These are phyloP conservation scores for Hemicrepidius hirtus DNA, from an alignment of 2,888 invertebrate species.

Conservation along the genomic window DNA sequence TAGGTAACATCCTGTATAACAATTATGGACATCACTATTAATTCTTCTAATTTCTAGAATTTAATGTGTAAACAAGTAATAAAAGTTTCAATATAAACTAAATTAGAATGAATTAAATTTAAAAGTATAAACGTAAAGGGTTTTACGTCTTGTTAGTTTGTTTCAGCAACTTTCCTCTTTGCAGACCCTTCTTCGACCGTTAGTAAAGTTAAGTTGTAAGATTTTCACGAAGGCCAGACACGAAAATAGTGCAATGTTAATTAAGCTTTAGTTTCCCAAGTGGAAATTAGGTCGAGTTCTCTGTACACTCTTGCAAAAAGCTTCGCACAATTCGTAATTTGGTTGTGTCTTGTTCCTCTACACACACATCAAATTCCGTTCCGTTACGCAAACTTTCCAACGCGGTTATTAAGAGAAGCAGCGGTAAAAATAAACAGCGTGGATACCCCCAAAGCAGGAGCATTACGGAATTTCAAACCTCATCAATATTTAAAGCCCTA, in stretches of 20 bases:
- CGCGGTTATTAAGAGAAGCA: constrained; percentile 22
- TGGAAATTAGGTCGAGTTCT: constrained; percentile 23
- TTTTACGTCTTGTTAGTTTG: neutral
- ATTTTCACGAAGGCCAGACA: constrained; percentile 14
- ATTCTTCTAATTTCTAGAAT: too few relatives aligned
- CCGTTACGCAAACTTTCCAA: constrained; percentile 21
- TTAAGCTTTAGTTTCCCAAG: constrained; percentile 32
- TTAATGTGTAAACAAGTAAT: too few relatives aligned
- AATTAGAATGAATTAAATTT: too few relatives aligned
- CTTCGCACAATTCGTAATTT: constrained; percentile 4
- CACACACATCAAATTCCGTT: constrained; percentile 14
- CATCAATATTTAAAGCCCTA: constrained; percentile 53
- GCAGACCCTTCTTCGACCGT: neutral
- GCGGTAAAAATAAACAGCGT: constrained; percentile 32
- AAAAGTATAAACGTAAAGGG: too few relatives aligned
- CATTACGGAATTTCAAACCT: constrained; percentile 19
- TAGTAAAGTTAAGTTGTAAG: neutral
- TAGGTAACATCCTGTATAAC: too few relatives aligned
- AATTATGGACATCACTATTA: too few relatives aligned
- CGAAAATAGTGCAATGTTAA: constrained; percentile 38
- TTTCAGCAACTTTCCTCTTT: neutral
- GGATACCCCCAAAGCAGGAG: constrained; percentile 10
- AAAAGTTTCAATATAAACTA: too few relatives aligned
- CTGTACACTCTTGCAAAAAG: constrained; percentile 3
- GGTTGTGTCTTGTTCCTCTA: neutral